Conservation (phyloP, 2,113 vertebrate species). For the Falco punctatus region DNA sequence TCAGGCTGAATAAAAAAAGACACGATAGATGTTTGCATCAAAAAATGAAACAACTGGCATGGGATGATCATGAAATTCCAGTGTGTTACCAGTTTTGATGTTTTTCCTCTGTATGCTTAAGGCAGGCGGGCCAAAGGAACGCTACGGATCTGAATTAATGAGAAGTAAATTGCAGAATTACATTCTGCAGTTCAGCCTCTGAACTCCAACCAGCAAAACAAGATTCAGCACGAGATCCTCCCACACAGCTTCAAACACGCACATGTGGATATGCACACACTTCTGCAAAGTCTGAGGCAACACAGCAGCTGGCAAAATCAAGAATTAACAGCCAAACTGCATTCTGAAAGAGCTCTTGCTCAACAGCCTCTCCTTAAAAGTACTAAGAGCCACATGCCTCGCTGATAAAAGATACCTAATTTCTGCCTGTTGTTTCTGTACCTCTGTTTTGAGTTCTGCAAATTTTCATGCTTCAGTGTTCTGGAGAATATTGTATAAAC, state of each 20-base stretch:
- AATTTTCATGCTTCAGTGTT: neutral
- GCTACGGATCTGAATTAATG: neutral
- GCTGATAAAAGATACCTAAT: neutral
- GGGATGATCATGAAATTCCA: neutral
- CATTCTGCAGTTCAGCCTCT: neutral
- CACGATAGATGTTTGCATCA: neutral
- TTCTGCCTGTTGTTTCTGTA: conserved; percentile 2
- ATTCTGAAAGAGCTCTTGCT: conserved; percentile 44
- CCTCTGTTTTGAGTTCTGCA: neutral
- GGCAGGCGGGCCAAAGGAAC: neutral
- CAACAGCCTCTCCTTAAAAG: neutral
- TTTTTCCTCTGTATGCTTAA: neutral
- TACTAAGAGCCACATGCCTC: conserved; percentile 1
- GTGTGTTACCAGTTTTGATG: neutral
- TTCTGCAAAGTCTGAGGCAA: conserved; percentile 36
- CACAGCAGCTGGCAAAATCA: conserved; percentile 12
- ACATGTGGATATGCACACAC: neutral
- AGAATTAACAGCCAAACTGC: conserved; percentile 13
- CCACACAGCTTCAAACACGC: neutral
- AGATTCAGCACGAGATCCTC: neutral
- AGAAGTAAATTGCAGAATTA: neutral
- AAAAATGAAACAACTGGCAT: neutral
- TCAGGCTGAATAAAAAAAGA: neutral
- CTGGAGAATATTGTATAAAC: neutral
- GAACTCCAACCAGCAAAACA: neutral